Evolutionary conservation across 2,797 vertebrate species (phyloP).

Genomic region (Clangula hyemalis): DNA sequence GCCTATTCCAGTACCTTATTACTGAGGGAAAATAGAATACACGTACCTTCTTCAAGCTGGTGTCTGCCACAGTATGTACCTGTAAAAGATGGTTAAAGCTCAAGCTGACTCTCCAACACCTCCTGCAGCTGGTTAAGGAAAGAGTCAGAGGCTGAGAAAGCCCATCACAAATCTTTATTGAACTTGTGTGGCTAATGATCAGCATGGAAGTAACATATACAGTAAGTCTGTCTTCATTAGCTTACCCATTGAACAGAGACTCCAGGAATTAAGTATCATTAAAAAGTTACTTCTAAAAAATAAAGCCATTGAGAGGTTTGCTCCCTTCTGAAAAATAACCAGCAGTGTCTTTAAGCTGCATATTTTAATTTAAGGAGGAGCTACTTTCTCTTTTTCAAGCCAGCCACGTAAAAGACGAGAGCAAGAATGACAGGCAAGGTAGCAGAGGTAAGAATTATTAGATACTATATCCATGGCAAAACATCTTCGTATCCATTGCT

Average conservation of each 20-base stretch:
- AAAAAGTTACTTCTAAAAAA: constrained; percentile 67
- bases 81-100: neutral
- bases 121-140: neutral
- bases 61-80: fast-evolving
- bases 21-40: neutral
- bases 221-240: neutral
- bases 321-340: constrained; percentile 70
- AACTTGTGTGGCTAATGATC: constrained; percentile 19
- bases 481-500: neutral
- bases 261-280: constrained; percentile 6
- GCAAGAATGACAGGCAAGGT: fast-evolving
- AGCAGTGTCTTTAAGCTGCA: neutral
- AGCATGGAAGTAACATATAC: neutral
- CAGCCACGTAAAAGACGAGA: neutral
- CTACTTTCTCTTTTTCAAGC: neutral
- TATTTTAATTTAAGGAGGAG: neutral
- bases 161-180: constrained; percentile 67
- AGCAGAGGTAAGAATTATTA: neutral
- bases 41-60: neutral
- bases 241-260: neutral
- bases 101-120: neutral
- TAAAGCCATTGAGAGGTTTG: constrained; percentile 59
- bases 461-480: neutral
- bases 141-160: neutral
- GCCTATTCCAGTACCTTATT: fast-evolving